These are phyloP conservation scores for Danio choprae DNA, from an alignment of 2,797 vertebrate species.

Conservation along the genomic window DNA sequence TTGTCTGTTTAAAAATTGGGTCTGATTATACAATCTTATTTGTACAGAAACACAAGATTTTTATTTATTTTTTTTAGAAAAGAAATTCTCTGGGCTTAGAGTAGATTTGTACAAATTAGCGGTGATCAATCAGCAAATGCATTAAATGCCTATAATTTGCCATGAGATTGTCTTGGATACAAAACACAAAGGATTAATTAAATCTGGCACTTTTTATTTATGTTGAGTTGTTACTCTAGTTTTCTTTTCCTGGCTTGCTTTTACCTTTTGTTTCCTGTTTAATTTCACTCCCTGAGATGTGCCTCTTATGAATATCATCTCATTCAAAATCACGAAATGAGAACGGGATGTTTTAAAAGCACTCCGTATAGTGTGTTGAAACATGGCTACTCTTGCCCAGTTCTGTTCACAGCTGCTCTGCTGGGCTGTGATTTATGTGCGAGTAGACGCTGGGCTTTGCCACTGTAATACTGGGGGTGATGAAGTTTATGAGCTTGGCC, in stretches of 20 bases:
- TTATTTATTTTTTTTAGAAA: no score
- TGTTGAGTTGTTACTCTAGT: constrained; percentile 47
- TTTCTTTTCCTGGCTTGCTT: constrained; percentile 25
- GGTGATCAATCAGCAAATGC: no score
- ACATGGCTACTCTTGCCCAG: constrained; percentile 63
- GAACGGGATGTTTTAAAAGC: constrained; percentile 71
- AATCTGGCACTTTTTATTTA: neutral
- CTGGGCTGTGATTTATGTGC: constrained; percentile 69
- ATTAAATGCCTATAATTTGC: no score
- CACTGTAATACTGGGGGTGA: constrained; percentile 63
- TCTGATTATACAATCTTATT: no score
- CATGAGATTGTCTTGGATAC: neutral
- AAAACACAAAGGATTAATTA: neutral
- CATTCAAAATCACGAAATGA: constrained; percentile 66
- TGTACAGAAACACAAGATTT: no score
- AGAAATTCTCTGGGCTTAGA: no score
- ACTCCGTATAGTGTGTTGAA: constrained; percentile 57
- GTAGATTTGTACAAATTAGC: no score
- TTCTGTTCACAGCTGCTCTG: constrained; percentile 54
- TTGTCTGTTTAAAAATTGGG: no score
- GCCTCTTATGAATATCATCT: constrained; percentile 70
- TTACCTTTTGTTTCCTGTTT: constrained; percentile 38
- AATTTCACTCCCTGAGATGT: constrained; percentile 58
- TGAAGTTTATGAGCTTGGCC: constrained; percentile 62
- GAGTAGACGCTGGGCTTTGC: constrained; percentile 58